Evolutionary conservation across 2,797 vertebrate genomes (phyloP).

Genomic region (Phoebastria nigripes): DNA sequence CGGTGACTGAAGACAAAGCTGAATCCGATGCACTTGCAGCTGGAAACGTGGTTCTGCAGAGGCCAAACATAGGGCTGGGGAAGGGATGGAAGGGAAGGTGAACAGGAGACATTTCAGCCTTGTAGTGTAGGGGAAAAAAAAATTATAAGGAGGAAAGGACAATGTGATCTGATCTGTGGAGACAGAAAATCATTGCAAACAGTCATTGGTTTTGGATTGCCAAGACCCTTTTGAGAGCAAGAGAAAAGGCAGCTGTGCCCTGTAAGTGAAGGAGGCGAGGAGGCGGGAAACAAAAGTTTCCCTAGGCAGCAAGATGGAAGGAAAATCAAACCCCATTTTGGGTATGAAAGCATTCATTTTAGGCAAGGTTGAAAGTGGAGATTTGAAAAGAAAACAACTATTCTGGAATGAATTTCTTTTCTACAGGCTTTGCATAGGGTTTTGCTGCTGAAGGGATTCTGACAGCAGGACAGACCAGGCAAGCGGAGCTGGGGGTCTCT

Average conservation of each 20-base stretch:
- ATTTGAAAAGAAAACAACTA: not conserved
- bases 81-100: not conserved
- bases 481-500: not conserved
- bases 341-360: not conserved
- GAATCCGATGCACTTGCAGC: not conserved
- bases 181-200: not conserved
- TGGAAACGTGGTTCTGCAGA: not conserved
- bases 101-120: fast-evolving
- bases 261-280: not conserved
- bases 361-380: not conserved
- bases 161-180: not conserved
- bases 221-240: not conserved
- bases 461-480: not conserved
- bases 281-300: not conserved
- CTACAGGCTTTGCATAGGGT: not conserved
- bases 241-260: not conserved
- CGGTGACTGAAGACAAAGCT: not conserved
- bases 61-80: not conserved
- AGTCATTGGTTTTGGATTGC: not conserved
- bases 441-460: not conserved
- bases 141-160: not conserved
- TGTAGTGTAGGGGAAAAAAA: not conserved
- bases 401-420: not conserved
- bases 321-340: not conserved
- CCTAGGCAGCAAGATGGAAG: not conserved